Evolutionary conservation across 2,888 invertebrate genomes (phyloP).

Genomic region (Sinohyriopsis cumingii): DNA sequence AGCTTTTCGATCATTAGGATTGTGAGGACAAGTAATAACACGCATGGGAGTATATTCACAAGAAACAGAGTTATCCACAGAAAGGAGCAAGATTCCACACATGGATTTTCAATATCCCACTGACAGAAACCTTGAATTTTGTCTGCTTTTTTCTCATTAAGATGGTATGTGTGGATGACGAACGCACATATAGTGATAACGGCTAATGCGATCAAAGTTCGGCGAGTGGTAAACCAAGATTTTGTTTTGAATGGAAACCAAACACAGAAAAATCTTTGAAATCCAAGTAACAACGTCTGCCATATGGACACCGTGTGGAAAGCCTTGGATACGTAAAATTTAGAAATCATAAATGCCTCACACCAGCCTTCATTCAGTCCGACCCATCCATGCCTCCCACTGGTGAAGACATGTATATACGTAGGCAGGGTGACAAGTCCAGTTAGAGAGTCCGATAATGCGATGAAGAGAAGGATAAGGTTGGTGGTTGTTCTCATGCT

Average conservation of each 20-base stretch:
- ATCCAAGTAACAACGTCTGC: conserved; percentile 34
- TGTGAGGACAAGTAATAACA: conserved; percentile 20
- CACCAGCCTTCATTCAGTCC: too few relatives aligned
- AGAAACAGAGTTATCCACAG: conserved; percentile 19
- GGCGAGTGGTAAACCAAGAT: too few relatives aligned
- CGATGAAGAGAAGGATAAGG: conserved; percentile 29
- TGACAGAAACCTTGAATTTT: conserved; percentile 4
- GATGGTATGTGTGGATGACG: too few relatives aligned
- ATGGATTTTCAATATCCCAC: conserved; percentile 13
- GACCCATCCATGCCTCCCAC: neutral
- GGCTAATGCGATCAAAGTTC: too few relatives aligned
- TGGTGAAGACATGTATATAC: conserved; percentile 16
- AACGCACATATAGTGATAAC: too few relatives aligned
- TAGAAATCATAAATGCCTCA: conserved; percentile 18
- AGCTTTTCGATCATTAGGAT: too few relatives aligned
- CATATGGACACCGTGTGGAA: conserved; percentile 38
- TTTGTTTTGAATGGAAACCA: conserved; percentile 23
- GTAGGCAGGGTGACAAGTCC: conserved; percentile 26
- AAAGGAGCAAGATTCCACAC: conserved; percentile 15
- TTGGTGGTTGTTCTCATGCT: too few relatives aligned
- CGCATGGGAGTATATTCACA: conserved; percentile 29
- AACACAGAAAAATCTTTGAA: conserved; percentile 35
- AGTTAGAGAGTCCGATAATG: conserved; percentile 31
- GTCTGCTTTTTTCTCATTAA: conserved; percentile 13
- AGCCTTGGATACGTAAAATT: conserved; percentile 21